These are phyloP conservation scores for Cyclargus thomasi DNA, from an alignment of 1,140 invertebrate species.

Conservation along the genomic window DNA sequence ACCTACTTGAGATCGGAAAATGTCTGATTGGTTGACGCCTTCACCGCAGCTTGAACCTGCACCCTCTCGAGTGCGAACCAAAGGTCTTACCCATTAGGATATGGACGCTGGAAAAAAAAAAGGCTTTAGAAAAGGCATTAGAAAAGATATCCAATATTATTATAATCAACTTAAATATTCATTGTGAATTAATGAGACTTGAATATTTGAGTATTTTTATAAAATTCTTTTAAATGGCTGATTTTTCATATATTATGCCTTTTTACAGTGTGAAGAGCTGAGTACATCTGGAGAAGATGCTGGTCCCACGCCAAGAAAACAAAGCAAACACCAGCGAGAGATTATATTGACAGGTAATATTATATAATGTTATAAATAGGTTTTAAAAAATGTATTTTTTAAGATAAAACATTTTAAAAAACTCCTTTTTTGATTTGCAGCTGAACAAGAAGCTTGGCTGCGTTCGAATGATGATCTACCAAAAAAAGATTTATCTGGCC, in stretches of 20 bases:
- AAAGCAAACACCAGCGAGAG: slow-evolving; percentile 69
- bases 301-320: slow-evolving; percentile 70
- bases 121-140: too few relatives aligned
- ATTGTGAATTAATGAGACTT: too few relatives aligned
- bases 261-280: slow-evolving; percentile 68
- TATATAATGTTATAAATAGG: neutral
- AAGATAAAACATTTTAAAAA: slow-evolving; percentile 10
- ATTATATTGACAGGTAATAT: slow-evolving; percentile 26
- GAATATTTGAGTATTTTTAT: neutral
- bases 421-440: slow-evolving; percentile 28
- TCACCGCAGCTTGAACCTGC: too few relatives aligned
- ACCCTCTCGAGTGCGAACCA: too few relatives aligned
- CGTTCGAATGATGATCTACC: slow-evolving; percentile 62
- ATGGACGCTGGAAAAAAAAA: too few relatives aligned
- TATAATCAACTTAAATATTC: too few relatives aligned
- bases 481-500: slow-evolving; percentile 61
- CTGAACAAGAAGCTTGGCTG: slow-evolving; percentile 66
- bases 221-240: neutral
- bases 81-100: too few relatives aligned
- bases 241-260: too few relatives aligned
- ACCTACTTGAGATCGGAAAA: too few relatives aligned
- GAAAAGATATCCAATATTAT: too few relatives aligned
- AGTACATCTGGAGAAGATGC: slow-evolving; percentile 72
- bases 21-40: too few relatives aligned
- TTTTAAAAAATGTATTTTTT: neutral